Evolutionary conservation across 2,888 invertebrate species (phyloP), one percentile per base, ranked within the genome.

Genomic region (Hartigia nigra): DNA sequence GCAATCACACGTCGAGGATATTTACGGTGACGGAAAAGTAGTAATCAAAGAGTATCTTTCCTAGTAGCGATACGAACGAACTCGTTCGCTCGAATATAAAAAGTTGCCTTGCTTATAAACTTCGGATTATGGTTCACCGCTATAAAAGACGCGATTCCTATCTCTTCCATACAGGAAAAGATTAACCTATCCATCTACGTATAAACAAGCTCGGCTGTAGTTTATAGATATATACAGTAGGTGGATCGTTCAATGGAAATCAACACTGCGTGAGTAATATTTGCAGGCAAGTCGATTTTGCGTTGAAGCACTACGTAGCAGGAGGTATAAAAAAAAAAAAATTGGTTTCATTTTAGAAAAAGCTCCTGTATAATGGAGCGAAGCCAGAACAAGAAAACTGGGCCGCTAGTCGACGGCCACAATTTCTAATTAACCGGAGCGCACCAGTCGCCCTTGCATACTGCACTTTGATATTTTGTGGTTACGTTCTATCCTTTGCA

Each of bases 61-160:
- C 23, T 9, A 55, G 55, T 9, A 14, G 31, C 31, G 31, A 72
- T 31, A 72, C 34, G 55, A 55, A 72, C 31, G 31, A 2, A 72
- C 31, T 72, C 72, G 72, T 31, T 72, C 2, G 72, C 12, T 12
- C 72, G 72, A 72, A 72, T 34, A 72, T 72, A 72, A 72, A 72
- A 72, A 72, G 72, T 31, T 72, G 31, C 32, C 72, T 72, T 34
- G 31, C 12, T 72, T 72, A 31, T 72, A 34, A 34, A 14, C 31
- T 72, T 34, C 32, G 72, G 72, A 72, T 72, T 72, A 72, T 32
- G 72, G 12, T 34, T 72, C 55, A 5, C 9, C 55, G 23, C 23
- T 55, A 23, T 55, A 55, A 23, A 55, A 23, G 55, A 55, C 23
- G 23, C 55, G 55, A 55, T 55, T 9, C 23, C 23, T 55, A 55